phyloP scores from a whole-genome alignment of 2,113 vertebrate genomes.

The Miniopterus natalensis region DNA sequence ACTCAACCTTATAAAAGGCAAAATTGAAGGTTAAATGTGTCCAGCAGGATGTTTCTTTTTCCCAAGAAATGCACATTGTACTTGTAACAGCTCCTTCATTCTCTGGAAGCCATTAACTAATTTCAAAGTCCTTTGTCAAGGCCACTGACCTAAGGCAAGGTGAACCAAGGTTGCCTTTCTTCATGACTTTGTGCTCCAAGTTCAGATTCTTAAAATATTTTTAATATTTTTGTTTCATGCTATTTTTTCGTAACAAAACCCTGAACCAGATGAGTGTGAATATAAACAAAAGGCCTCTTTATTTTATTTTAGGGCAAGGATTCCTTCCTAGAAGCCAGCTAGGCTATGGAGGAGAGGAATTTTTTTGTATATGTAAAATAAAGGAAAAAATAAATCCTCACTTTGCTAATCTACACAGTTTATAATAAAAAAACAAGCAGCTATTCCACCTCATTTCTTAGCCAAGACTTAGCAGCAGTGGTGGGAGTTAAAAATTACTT shows the following conservation, averaged over 20 bases:
- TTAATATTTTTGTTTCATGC: constrained; percentile 57
- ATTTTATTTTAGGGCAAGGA: constrained; percentile 46
- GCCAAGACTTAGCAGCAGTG: constrained; percentile 18
- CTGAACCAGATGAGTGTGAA: constrained; percentile 40
- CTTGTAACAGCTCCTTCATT: constrained; percentile 34
- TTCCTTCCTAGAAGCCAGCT: neutral
- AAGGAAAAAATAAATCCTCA: neutral
- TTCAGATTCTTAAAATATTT: constrained; percentile 70
- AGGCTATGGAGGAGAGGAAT: neutral
- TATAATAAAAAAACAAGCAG: constrained; percentile 47
- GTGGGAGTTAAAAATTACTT: constrained; percentile 35
- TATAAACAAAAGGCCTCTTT: constrained; percentile 70
- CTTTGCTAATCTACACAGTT: constrained; percentile 57
- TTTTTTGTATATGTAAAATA: constrained; percentile 51
- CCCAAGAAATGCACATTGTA: neutral
- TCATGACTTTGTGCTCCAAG: constrained; percentile 42
- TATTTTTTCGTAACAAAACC: constrained; percentile 65
- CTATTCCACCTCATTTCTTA: neutral
- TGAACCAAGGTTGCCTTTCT: constrained; percentile 55
- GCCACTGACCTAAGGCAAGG: constrained; percentile 39
- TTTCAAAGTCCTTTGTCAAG: constrained; percentile 52
- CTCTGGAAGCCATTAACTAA: constrained; percentile 65
- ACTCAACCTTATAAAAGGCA: neutral
- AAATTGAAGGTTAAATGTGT: constrained; percentile 49
- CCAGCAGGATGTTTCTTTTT: neutral